phyloP scores from a whole-genome alignment of 2,888 invertebrate species.

The Peribatodes rhomboidaria region DNA sequence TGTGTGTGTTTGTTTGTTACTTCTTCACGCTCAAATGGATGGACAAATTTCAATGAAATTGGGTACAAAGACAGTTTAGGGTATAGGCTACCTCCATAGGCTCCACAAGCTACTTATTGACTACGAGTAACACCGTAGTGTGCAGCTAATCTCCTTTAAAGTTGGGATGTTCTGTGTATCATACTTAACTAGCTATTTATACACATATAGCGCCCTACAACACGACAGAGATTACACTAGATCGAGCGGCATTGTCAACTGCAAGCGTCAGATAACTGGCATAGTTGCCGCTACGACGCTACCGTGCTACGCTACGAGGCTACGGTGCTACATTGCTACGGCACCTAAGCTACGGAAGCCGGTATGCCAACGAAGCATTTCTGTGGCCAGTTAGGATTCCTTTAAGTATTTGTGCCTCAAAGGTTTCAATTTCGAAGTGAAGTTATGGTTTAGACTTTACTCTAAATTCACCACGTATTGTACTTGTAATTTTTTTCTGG shows the following conservation, averaged over 20 bases:
- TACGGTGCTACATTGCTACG: conserved; percentile 8
- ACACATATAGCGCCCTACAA: conserved; percentile 10
- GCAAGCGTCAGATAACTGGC: conserved; percentile 43
- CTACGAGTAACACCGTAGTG: no score
- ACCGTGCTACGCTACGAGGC: background rate
- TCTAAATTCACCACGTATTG: no score
- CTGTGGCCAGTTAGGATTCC: conserved; percentile 17
- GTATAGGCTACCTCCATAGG: no score
- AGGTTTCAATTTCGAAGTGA: background rate
- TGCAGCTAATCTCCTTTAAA: no score
- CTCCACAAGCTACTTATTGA: no score
- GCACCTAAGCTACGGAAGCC: conserved; percentile 16
- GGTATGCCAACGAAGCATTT: conserved; percentile 37
- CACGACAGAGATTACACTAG: conserved; percentile 40
- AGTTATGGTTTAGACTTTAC: background rate
- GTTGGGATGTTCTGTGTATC: no score
- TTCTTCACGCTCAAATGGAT: no score
- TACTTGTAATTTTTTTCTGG: no score
- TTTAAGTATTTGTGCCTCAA: background rate
- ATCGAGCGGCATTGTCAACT: conserved; percentile 47
- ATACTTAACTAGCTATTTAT: background rate
- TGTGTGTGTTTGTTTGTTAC: no score
- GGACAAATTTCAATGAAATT: no score
- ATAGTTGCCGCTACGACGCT: conserved; percentile 35
- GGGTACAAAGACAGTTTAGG: no score